Evolutionary conservation across 2,113 vertebrate genomes (phyloP), one percentile per base, ranked within the genome.

Genomic region (Solea solea): DNA sequence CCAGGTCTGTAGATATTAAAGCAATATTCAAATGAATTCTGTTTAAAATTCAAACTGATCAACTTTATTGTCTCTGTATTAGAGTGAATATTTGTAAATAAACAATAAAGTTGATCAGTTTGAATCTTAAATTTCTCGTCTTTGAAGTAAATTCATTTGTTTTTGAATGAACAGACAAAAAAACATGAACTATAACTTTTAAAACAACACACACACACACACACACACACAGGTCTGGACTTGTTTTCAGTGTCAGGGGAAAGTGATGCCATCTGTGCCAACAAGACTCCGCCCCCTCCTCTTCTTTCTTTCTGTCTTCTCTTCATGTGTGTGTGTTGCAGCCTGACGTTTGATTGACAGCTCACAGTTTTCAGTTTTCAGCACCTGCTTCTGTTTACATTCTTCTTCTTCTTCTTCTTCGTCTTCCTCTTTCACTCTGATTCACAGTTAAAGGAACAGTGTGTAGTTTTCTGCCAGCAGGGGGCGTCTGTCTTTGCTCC

Each of bases 221-320:
- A 10, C 39, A 11, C 69, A 1, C 5, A 6, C 5, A 15, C 73
- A 72, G 71, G 80, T 71, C 66, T 71, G 52, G 46, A 53, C 80
- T 67, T 64, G 78, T 66, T 28, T n/a, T 50, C 28, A 40, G 65
- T 66, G 13, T 44, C 74, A 48, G 50, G 53, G 59, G 74, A 77
- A 8, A 44, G 60, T 62, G 56, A 78, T 69, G 64, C 42, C 65
- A 74, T 67, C 75, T 74, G 75, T 51, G 42, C 48, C 61, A 50
- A 56, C 57, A 7, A 13, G 11, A 28, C 25, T 46, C 9, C 8
- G 13, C 5, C 28, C 16, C 8, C 21, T 27, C n/a, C 7, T 46
- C 28, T 1, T 50, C 16, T 13, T 48, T 25, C 9, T 42, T 27
- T 0, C 45, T 2, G 12, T 48, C 6, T 1, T 21, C 21, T 21